phyloP scores from a whole-genome alignment of 2,797 vertebrate species.

The Amblyopsis hoosieri region DNA sequence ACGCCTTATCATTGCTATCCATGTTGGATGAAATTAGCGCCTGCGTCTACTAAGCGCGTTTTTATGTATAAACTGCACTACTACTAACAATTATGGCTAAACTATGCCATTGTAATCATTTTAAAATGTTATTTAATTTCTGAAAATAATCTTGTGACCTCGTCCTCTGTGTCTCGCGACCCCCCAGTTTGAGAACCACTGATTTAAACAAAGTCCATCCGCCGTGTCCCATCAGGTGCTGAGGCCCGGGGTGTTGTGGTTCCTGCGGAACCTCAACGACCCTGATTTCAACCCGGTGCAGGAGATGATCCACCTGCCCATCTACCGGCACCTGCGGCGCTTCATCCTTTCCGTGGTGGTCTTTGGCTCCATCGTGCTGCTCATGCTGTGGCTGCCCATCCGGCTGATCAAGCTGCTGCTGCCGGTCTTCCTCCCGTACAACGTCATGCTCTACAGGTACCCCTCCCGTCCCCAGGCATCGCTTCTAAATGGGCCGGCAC shows the following conservation, averaged over 20 bases:
- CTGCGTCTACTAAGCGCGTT: no score
- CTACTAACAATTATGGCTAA: no score
- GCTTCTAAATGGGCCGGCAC: no score
- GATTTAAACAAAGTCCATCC: background rate
- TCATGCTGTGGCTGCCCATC: conserved; percentile 99
- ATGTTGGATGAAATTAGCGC: no score
- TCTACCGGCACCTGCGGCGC: conserved; percentile 95
- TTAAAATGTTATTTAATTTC: no score
- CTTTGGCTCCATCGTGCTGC: conserved; percentile 95
- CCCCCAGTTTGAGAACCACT: no score
- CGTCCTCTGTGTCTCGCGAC: no score
- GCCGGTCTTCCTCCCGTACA: conserved; percentile 95
- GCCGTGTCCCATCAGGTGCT: conserved; percentile 81
- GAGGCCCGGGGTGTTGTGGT: conserved; percentile 97
- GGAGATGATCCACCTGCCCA: conserved; percentile 99
- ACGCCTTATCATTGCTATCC: no score
- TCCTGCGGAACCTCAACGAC: conserved; percentile 99
- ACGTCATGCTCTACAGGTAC: conserved; percentile 98
- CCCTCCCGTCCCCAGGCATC: no score
- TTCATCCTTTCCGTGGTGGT: conserved; percentile 99
- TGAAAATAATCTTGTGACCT: no score
- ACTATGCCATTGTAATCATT: no score
- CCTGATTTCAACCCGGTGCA: conserved; percentile 99
- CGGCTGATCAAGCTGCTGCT: conserved; percentile 94
- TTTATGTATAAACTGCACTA: no score